Evolutionary conservation across 2,113 vertebrate genomes (phyloP).

Genomic region (Vulpes ferrilata): DNA sequence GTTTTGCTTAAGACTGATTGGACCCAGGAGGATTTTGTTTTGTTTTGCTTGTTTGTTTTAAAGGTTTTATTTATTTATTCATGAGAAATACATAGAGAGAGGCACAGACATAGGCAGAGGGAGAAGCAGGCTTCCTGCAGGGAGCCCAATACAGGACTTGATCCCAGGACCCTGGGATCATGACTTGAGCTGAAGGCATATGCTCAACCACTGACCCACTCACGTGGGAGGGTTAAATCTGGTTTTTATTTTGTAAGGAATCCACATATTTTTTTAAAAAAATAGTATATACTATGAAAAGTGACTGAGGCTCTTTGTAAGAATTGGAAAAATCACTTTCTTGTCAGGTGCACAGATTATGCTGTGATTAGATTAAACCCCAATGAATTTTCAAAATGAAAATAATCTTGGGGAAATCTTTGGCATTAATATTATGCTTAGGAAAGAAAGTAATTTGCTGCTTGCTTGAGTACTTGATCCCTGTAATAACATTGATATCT

Average conservation of each 20-base stretch:
- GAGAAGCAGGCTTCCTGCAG: no score
- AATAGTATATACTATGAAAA: neutral
- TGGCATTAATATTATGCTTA: slow-evolving; percentile 10
- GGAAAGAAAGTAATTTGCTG: slow-evolving; percentile 49
- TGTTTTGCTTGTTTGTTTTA: no score
- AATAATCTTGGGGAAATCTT: slow-evolving; percentile 27
- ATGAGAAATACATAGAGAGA: no score
- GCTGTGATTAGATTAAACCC: slow-evolving; percentile 59
- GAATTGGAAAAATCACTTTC: neutral
- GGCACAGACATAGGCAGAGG: no score
- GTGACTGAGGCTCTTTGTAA: neutral
- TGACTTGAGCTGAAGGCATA: no score
- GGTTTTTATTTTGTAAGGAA: slow-evolving; percentile 17
- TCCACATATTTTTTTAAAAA: neutral
- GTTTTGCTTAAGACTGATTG: neutral
- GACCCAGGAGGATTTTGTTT: neutral
- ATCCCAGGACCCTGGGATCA: no score
- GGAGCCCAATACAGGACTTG: no score
- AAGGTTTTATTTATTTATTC: no score
- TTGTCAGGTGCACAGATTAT: neutral
- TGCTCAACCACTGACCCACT: no score
- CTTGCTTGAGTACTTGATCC: slow-evolving; percentile 36
- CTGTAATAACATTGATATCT: neutral
- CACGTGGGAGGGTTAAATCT: neutral
- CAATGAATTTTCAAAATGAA: slow-evolving; percentile 66